Conservation (phyloP, 2,113 vertebrate species). For the Scophthalmus maximus region DNA sequence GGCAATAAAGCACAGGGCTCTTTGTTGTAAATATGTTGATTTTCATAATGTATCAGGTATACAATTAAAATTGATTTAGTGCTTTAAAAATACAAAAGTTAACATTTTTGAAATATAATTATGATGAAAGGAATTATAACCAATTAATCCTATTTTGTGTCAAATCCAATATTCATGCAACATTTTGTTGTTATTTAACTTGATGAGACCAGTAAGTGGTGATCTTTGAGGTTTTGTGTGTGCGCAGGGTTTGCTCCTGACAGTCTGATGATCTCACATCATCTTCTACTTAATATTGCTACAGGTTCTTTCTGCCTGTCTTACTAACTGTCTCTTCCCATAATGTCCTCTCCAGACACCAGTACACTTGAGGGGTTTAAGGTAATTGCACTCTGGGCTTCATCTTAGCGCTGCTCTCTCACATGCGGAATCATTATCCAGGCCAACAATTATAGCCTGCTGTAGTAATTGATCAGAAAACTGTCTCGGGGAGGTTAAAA, state of each 20-base stretch:
- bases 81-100: neutral
- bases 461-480: constrained; percentile 85
- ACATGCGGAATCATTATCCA: constrained; percentile 82
- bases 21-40: no score
- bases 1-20: no score
- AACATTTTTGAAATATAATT: neutral
- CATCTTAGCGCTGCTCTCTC: constrained; percentile 77
- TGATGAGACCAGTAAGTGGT: constrained; percentile 14
- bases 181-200: no score
- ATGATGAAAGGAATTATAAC: neutral
- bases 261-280: constrained; percentile 56
- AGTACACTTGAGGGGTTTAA: constrained; percentile 81
- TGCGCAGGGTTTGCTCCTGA: constrained; percentile 9
- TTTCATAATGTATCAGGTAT: no score
- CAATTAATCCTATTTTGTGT: neutral
- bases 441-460: constrained; percentile 83
- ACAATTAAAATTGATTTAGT: neutral
- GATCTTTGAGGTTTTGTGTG: constrained; percentile 15
- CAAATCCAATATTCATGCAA: neutral
- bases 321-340: constrained; percentile 58
- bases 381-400: constrained; percentile 82
- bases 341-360: constrained; percentile 78
- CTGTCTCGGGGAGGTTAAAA: constrained; percentile 82
- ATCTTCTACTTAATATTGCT: constrained; percentile 40
- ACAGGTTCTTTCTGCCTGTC: constrained; percentile 56